phyloP scores from a whole-genome alignment of 2,888 invertebrate species.

The Cyclophora albipunctata region DNA sequence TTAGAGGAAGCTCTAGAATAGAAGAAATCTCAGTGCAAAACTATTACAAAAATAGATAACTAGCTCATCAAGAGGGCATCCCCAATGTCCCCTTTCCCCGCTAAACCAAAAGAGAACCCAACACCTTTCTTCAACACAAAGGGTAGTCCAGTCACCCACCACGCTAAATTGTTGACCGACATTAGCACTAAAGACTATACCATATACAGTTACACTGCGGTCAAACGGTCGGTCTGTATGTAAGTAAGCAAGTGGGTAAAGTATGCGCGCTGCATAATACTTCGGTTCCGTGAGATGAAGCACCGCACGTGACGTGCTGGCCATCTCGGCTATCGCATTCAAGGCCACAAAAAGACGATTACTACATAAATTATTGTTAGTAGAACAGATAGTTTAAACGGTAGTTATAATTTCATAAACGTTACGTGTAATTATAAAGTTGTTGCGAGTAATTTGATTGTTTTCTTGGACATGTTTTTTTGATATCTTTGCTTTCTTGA shows the following conservation, averaged over 20 bases:
- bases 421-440: no score
- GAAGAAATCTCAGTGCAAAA: no score
- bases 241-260: constrained; percentile 25
- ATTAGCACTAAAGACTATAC: no score
- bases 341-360: no score
- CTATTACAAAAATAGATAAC: no score
- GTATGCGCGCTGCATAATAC: constrained; percentile 19
- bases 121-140: not conserved
- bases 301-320: constrained; percentile 2
- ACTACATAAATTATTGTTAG: no score
- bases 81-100: no score
- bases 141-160: not conserved
- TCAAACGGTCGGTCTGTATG: not conserved
- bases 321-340: no score
- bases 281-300: constrained; percentile 6
- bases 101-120: not conserved
- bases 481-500: not conserved
- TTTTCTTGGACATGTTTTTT: not conserved
- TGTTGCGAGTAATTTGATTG: not conserved
- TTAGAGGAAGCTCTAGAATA: no score
- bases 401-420: no score
- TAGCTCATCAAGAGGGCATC: no score
- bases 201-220: constrained; percentile 1
- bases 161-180: not conserved
- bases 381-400: no score